Evolutionary conservation across 2,797 vertebrate genomes (phyloP), one percentile per base, ranked within the genome.

Genomic region (Psittacula derbiana): DNA sequence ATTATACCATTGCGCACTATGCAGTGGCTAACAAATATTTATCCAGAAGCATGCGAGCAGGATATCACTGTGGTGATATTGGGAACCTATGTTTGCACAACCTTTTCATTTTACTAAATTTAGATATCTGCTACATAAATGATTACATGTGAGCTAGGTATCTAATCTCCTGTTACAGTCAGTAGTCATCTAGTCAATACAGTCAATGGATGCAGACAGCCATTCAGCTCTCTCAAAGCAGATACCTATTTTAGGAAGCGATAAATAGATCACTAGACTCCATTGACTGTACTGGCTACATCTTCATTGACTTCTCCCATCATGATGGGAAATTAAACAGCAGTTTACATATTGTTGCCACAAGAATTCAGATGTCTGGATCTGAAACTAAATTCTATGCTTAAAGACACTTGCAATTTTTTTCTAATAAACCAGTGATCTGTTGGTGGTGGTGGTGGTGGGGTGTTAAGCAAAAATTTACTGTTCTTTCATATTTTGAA

Each of bases 1-100:
- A 4, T 41, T 69, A 31, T 15, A 28, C 10, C 16, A 8, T 4
- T 27, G 12, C 0, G 1, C 52, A 4, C 23, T 38, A 11, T 16
- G 17, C 25, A 44, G 33, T 30, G 43, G 27, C 15, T 80, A 17
- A 10, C 19, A 75, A 11, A 11, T 19, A 2, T 67, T 86, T 53
- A 33, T 70, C 43, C 62, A 62, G 47, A 78, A 71, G 7, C 3
- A 30, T 5, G 4, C 28, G 36, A 75, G 28, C 27, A 66, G 50
- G 8, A 5, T 73, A 58, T 33, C 19, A 11, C 5, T n/a, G 15
- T 6, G 17, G 38, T 20, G 23, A 41, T 19, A 52, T 53, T 23
- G 25, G 61, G 12, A 67, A 18, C 25, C 16, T 92, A 8, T 55
- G 38, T 19, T 55, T 61, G 30, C 52, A 36, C 33, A 90, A 20